Evolutionary conservation across 2,888 invertebrate species (phyloP).

Genomic region (Ecdyonurus torrentis): DNA sequence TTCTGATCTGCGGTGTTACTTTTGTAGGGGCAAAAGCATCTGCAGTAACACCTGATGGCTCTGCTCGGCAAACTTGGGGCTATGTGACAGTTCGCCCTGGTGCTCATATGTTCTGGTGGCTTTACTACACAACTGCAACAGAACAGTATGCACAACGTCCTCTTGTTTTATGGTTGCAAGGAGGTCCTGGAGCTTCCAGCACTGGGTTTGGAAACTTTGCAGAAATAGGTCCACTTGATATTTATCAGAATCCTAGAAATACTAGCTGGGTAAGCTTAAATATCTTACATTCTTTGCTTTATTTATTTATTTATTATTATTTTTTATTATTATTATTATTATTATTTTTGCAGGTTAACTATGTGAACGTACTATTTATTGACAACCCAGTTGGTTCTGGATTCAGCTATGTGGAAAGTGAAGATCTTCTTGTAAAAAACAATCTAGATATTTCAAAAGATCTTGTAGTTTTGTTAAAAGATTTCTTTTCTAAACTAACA

Average conservation of each 20-base stretch:
- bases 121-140: conserved; percentile 24
- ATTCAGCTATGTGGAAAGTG: conserved; percentile 26
- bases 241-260: conserved; percentile 24
- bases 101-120: conserved; percentile 33
- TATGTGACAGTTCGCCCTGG: conserved; percentile 28
- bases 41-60: neutral
- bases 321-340: neutral
- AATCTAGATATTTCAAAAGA: conserved; percentile 26
- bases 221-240: conserved; percentile 31
- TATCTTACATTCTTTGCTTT: neutral
- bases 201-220: conserved; percentile 35
- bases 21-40: too few species aligned
- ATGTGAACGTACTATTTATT: conserved; percentile 28
- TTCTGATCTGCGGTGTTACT: too few species aligned
- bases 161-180: conserved; percentile 32
- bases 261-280: conserved; percentile 27
- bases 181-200: conserved; percentile 33
- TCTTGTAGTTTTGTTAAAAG: conserved; percentile 23
- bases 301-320: neutral
- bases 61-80: conserved; percentile 23
- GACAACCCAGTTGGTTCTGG: conserved; percentile 34
- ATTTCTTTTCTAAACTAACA: conserved; percentile 23
- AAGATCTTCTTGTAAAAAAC: conserved; percentile 22
- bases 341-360: conserved; percentile 21
- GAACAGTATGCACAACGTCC: conserved; percentile 23